Percentiles rank a stretch among this genome's conserved stretches.
Conservation (phyloP, 2,888 invertebrate genomes). For the Acronicta leporina region DNA sequence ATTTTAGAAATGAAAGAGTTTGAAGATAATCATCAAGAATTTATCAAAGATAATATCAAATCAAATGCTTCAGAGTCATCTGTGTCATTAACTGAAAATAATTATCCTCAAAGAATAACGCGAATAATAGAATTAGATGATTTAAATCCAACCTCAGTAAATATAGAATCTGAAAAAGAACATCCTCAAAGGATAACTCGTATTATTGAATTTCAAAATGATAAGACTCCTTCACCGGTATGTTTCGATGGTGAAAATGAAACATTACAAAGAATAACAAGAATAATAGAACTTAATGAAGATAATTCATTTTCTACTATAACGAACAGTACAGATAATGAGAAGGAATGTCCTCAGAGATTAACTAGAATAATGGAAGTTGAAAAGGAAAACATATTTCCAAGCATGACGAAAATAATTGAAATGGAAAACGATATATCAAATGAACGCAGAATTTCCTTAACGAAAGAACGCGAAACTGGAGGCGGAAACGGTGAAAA, state of each 20-base stretch:
- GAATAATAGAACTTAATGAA: constrained; percentile 82
- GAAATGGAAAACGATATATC: constrained; percentile 87
- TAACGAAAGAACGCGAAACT: constrained; percentile 86
- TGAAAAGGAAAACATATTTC: constrained; percentile 81
- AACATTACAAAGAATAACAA: constrained; percentile 78
- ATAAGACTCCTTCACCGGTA: constrained; percentile 69
- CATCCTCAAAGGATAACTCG: constrained; percentile 82
- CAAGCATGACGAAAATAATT: constrained; percentile 86
- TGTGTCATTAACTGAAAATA: constrained; percentile 61
- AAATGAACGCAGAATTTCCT: constrained; percentile 84
- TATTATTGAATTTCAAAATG: constrained; percentile 83
- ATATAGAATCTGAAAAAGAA: constrained; percentile 76
- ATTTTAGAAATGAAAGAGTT: constrained; percentile 71
- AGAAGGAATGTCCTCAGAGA: constrained; percentile 76
- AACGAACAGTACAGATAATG: constrained; percentile 72
- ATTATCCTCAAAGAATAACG: constrained; percentile 81
- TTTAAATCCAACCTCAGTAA: constrained; percentile 68
- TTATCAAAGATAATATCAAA: constrained; percentile 69
- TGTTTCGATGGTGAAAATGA: constrained; percentile 73
- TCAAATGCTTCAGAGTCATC: constrained; percentile 47
- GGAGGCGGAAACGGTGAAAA: constrained; percentile 78
- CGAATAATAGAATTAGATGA: constrained; percentile 85
- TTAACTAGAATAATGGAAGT: constrained; percentile 79
- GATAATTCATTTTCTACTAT: constrained; percentile 79
- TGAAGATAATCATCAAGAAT: constrained; percentile 58